A percentile compares a stretch with the other conserved stretches of the same genome.
phyloP scores from a whole-genome alignment of 2,113 vertebrate genomes.

The Rostratula benghalensis region DNA sequence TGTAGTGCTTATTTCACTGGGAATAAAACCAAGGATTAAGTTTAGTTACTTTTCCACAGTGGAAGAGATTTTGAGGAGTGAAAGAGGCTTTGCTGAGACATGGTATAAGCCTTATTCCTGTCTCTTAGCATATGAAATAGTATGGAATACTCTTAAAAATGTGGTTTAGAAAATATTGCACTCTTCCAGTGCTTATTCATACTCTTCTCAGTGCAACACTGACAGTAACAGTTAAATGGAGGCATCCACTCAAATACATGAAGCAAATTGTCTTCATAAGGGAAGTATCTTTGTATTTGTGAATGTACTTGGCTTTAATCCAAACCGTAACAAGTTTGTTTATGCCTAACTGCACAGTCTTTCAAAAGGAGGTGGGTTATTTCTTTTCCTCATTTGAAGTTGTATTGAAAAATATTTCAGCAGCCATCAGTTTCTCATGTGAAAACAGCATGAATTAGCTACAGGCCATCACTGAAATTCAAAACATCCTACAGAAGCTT shows the following conservation, averaged over 20 bases:
- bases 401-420: conserved; percentile 40
- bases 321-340: conserved; percentile 42
- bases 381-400: conserved; percentile 57
- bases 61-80: not conserved
- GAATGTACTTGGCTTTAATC: not conserved
- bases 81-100: not conserved
- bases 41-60: conserved; percentile 16
- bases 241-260: not conserved
- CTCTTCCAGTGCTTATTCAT: not conserved
- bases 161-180: not conserved
- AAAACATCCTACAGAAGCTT: conserved; percentile 47
- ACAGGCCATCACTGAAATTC: conserved; percentile 48
- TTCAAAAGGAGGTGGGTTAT: conserved; percentile 44
- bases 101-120: not conserved
- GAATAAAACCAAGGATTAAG: not conserved
- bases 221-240: not conserved
- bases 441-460: conserved; percentile 63
- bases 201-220: not conserved
- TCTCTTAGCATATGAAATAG: not conserved
- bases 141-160: not conserved
- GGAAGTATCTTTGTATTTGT: conserved; percentile 18
- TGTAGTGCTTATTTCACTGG: not conserved
- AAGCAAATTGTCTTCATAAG: conserved; percentile 15
- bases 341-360: conserved; percentile 33
- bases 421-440: conserved; percentile 46